Base-by-base conservation (phyloP, 2,888 invertebrate genomes). In the Protula sp. region DNA sequence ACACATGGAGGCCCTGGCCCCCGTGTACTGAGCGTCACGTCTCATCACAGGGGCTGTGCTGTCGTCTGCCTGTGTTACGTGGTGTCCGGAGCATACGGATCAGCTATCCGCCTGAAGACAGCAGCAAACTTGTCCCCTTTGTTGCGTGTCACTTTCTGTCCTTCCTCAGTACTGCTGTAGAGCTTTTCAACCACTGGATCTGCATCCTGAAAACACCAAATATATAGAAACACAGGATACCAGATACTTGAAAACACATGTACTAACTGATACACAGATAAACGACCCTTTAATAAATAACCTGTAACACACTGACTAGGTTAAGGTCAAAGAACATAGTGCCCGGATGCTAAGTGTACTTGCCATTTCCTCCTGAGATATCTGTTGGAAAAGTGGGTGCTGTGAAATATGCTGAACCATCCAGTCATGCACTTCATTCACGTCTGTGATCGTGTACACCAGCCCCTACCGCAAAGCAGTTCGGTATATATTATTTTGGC, bases 391-490 rank as follows among this genome's bases (percentile, higher is more conserved):
- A 57, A 98, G 83, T 19, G 94, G 92, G 85, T 98, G 97, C 66
- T 90, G 87, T 53, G 84, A 85, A 80, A 99, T 89, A 85, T 98
- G 97, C 67, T 86, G 83, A 0, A 91, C 90, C 89, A 99, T 99
- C 99, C 99, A 99, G 30, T 92, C 89, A 82, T 97, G 90, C 59
- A 99, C 85, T 78, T 98, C 97, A 81, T 92, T 87, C 0, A 99
- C 99, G 85, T 99, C 99, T 4, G 98, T 99, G 68, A 98, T 89
- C 31, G 97, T 97, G 80, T 99, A 99, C 2, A 98, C 88, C 70
- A 90, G 83, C 5, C 90, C 94, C 92, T 92, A 72, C 24, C n/a
- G n/a, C n/a, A n/a, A n/a, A n/a, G n/a, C n/a, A n/a, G n/a, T n/a
- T n/a, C n/a, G n/a, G n/a, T n/a, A n/a, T n/a, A n/a, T n/a, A n/a